Base-by-base conservation (phyloP, 2,797 vertebrate genomes). In the Sylvilagus floridanus region DNA sequence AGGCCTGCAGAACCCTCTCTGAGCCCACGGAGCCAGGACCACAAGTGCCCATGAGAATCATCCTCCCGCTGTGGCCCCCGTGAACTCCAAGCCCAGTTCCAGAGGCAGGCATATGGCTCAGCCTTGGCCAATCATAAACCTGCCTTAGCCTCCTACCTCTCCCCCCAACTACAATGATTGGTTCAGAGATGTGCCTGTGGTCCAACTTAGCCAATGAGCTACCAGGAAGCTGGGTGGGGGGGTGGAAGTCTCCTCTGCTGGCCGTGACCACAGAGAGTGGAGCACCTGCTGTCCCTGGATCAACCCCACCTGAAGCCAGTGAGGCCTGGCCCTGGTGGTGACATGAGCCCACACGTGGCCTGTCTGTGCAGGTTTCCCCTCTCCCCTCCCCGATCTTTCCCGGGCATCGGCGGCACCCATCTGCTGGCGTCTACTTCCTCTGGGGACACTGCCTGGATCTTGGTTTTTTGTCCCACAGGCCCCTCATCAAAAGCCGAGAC, bases 391-490 rank as follows among this genome's bases (percentile, higher is more conserved):
- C 8, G 8, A 47, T 47, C 8, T 47, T 47, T 47, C 42, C 42
- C 42, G 8, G 42, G 42, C 42, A 47, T 47, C 42, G 42, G 42
- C 42, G 8, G 42, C 42, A 42, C 42, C 6, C 42, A 42, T 42
- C 42, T 8, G 42, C 42, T 42, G 42, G 42, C 42, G 42, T 47
- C 42, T 47, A 47, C 35, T 16, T 35, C 54, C 57, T 35, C 30
- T 52, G 32, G 32, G 66, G 35, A 66, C 30, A 42, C 6, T 22
- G 11, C 66, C 57, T 57, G 63, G 30, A 28, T 9, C 30, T 66
- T 54, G 28, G n/a, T n/a, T 77, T 69, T 28, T 42, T 26, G 82
- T 69, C 62, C 60, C 69, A 47, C 82, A 73, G 92, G 65, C n/a
- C 9, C 0, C 12, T 35, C 63, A 54, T 54, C 54, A 21, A 52